Base-by-base conservation (phyloP, 2,888 invertebrate species). In the Epistrophella euchroma region DNA sequence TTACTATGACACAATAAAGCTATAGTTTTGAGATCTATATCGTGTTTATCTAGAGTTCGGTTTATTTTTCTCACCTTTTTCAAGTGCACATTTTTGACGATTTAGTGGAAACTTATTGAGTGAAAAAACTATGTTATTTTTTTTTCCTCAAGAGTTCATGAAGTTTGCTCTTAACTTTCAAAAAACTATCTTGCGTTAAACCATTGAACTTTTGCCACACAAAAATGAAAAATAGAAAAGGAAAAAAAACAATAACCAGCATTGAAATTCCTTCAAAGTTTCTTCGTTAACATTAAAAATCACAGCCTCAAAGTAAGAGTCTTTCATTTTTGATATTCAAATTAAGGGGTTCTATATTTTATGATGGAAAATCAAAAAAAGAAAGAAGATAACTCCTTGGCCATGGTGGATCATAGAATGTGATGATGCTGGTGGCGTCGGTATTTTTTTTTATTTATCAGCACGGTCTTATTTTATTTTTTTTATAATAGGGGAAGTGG, bases 241-340 rank as follows among this genome's bases (percentile, higher is more conserved):
- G 11, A 22, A 68, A 28, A 47, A 45, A 7, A 15, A 19, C 25
- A 56, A 71, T 2, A 47, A 73, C 22, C 22, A 58, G 25, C 19
- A 68, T 28, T 37, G 45, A 73, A 73, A 73, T 76, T 68, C 62
- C 37, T 47, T 47, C 11, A 70, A 78, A 78, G 78, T 32, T 62
- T 52, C 73, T 74, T 78, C 52, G 68, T 73, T 74, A 64, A 60
- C 68, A 83, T 83, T n/a, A n/a, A 74, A 73, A 62, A 62, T 52
- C 60, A 32, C 13, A 45, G 68, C 70, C 55, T 78, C 78, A 83
- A 83, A 83, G 83, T 74, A 78, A 83, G 78, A 52, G 78, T 66
- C 45, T 73, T 73, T 72, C 68, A 68, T 73, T 83, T 83, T 83
- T 83, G 73, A 83, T 77, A 83, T 83, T 83, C 73, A 83, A 83